Evolutionary conservation across 2,888 invertebrate species (phyloP).

Genomic region (Oscheius myriophilus): DNA sequence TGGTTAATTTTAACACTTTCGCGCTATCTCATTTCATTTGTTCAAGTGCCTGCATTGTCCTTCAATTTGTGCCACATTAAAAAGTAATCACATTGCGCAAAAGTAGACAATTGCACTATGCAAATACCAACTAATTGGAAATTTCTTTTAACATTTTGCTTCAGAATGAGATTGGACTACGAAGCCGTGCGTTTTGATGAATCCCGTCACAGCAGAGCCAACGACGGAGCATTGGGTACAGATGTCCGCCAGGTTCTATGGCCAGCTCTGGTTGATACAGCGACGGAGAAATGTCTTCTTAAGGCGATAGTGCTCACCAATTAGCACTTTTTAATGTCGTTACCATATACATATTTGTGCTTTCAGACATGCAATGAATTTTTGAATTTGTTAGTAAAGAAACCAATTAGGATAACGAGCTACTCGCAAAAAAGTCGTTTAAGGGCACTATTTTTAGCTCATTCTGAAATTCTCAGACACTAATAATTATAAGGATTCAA

Average conservation of each 20-base stretch:
- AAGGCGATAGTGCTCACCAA: conserved; percentile 56
- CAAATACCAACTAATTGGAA: not conserved
- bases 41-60: not conserved
- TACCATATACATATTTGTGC: not conserved
- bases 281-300: conserved; percentile 44
- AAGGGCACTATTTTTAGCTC: not conserved
- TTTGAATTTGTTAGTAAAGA: not conserved
- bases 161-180: conserved; percentile 52
- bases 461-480: not conserved
- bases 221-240: conserved; percentile 5
- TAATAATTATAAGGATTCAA: not conserved
- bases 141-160: conserved; percentile 5
- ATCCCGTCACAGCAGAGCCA: conserved; percentile 42
- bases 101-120: not conserved
- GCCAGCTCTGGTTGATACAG: conserved; percentile 54
- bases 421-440: not conserved
- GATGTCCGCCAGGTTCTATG: conserved; percentile 48
- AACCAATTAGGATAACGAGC: not conserved
- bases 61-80: not conserved
- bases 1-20: too few species aligned
- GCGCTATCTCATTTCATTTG: not conserved
- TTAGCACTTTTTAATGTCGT: not conserved
- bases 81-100: not conserved
- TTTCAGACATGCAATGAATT: conserved; percentile 7
- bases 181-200: conserved; percentile 49